Base-by-base conservation (phyloP, 1,140 invertebrate species). In the Drosophila kepulauana region DNA sequence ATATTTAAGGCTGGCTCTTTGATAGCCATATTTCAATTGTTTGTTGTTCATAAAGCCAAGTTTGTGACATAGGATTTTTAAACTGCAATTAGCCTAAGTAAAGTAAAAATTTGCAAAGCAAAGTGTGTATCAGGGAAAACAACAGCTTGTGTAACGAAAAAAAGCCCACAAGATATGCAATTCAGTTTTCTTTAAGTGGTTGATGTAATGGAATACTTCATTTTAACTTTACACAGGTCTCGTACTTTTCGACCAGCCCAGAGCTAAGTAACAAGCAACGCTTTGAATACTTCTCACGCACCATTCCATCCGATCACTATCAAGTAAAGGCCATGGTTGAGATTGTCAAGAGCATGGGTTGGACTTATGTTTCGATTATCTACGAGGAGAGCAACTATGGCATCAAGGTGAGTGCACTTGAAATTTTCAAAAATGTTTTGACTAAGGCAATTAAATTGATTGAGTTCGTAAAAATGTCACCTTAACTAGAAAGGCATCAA, bases 341-440 rank as follows among this genome's bases (percentile, higher is more conserved):
- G 81, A 97, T 99, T 75, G 96, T 99, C n/a, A 95, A 95, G 64
- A 93, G 93, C 71, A 95, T 99, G 91, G 95, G 95, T 16, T 99
- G 98, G 98, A 97, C 96, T 72, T 99, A 99, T 93, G 96, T 99
- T 0, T 98, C 97, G 25, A 97, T 99, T 57, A 96, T 99, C 59
- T 99, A 99, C 90, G 98, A 99, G 93, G 98, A 99, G 92, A 98
- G 97, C 52, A 99, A 98, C 93, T 99, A 99, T 82, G 98, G 98
- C 2, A 97, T 98, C 48, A 98, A 98, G 96, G 98, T 99, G 93
- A 93, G 91, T 81, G 10, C 10, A 49, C 10, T 49, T 7, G 46
- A 38, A 25, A 48, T 10, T 2, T 59, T 46, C n/a, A 48, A 16
- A n/a, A 13, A 43, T 7, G 5, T 33, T 57, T 57, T 7, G 56